Evolutionary conservation across 2,797 vertebrate species (phyloP).

Genomic region (Oophaga sylvatica): DNA sequence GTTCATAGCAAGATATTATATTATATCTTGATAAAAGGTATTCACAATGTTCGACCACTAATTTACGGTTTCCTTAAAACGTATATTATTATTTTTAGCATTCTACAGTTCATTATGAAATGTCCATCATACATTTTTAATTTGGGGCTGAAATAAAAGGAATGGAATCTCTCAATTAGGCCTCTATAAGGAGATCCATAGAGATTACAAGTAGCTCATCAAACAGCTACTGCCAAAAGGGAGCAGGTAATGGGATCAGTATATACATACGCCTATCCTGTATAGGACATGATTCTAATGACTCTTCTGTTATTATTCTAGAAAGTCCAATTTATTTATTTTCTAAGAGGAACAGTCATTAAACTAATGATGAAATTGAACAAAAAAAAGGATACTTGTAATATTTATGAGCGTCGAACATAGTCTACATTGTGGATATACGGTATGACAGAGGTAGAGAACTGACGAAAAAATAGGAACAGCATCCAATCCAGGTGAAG

Average conservation of each 20-base stretch:
- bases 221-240: constrained; percentile 82
- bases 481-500: too few relatives aligned
- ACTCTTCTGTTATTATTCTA: constrained; percentile 54
- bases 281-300: constrained; percentile 72
- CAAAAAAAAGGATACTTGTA: constrained; percentile 20
- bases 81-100: constrained; percentile 81
- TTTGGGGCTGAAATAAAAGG: constrained; percentile 80
- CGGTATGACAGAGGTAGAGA: background rate
- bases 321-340: constrained; percentile 32
- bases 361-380: constrained; percentile 45
- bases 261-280: constrained; percentile 61
- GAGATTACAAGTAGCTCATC: constrained; percentile 79
- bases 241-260: constrained; percentile 76
- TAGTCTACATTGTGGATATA: constrained; percentile 25
- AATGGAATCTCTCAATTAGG: constrained; percentile 83
- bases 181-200: constrained; percentile 80
- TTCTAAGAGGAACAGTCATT: constrained; percentile 37
- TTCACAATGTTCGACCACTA: background rate
- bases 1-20: too few relatives aligned
- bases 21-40: background rate
- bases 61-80: constrained; percentile 39
- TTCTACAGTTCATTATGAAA: constrained; percentile 85
- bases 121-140: constrained; percentile 81
- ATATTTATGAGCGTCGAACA: constrained; percentile 22
- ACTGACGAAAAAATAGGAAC: too few relatives aligned